These are phyloP conservation scores for Ceyx cyanopectus DNA, from an alignment of 2,113 vertebrate species.

Conservation along the genomic window DNA sequence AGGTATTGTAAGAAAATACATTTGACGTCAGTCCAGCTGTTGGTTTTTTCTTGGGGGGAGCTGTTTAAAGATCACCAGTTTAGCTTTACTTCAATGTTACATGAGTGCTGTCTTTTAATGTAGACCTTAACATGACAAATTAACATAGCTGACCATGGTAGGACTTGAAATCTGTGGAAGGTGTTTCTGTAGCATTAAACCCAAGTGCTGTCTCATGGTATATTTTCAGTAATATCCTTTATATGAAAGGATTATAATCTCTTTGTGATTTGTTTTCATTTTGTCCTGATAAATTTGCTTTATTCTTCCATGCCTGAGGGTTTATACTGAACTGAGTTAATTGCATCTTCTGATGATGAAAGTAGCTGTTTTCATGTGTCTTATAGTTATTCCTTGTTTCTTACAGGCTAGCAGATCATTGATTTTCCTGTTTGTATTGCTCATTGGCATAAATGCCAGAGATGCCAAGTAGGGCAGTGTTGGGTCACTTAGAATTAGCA, in stretches of 20 bases:
- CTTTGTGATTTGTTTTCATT: slow-evolving; percentile 19
- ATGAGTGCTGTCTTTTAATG: not conserved
- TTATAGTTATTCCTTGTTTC: slow-evolving; percentile 14
- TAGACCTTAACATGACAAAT: not conserved
- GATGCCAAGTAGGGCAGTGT: not conserved
- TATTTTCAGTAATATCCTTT: slow-evolving; percentile 1
- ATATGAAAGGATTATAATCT: not conserved
- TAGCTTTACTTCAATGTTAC: not conserved
- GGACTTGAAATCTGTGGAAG: not conserved
- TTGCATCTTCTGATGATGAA: slow-evolving; percentile 15
- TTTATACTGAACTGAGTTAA: slow-evolving; percentile 26
- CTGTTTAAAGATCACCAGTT: not conserved
- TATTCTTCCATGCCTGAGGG: not conserved
- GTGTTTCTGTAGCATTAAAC: not conserved
- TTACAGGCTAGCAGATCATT: not conserved
- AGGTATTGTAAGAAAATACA: not conserved
- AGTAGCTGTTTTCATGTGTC: not conserved
- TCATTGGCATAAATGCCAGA: not conserved
- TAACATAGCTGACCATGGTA: not conserved
- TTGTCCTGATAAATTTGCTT: not conserved
- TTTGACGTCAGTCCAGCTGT: not conserved
- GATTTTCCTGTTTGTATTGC: not conserved
- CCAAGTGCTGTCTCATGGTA: not conserved
- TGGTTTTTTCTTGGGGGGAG: not conserved
- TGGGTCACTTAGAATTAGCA: not conserved